These are phyloP conservation scores for Epinephelus awoara DNA, from an alignment of 2,797 vertebrate genomes.

Conservation along the genomic window DNA sequence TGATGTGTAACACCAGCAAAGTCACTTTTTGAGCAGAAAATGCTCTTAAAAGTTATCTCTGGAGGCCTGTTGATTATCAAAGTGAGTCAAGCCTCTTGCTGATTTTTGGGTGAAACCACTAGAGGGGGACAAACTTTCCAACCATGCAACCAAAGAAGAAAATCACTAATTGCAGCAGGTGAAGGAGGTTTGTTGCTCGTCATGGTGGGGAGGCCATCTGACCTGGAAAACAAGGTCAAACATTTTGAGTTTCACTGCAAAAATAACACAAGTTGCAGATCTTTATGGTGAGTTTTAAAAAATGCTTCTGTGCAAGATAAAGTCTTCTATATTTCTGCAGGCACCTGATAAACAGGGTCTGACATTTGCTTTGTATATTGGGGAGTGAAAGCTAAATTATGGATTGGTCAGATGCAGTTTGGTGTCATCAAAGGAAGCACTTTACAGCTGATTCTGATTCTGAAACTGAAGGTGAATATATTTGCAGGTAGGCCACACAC, in stretches of 20 bases:
- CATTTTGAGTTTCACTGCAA: conserved; percentile 1
- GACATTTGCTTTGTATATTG: not conserved
- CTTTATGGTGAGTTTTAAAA: conserved; percentile 49
- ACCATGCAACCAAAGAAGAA: conserved; percentile 40
- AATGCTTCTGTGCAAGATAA: not conserved
- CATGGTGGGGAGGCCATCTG: conserved; percentile 9
- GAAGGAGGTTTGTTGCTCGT: conserved; percentile 33
- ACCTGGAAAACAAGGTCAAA: conserved; percentile 19
- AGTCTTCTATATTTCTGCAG: not conserved
- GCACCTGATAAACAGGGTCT: not conserved
- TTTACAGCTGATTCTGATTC: too few relatives aligned
- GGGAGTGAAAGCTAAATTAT: not conserved
- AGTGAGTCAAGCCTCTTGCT: not conserved
- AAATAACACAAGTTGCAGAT: conserved; percentile 14
- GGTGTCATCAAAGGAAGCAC: conserved; percentile 2
- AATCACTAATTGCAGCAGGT: conserved; percentile 57
- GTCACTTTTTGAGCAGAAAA: not conserved
- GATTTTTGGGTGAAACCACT: conserved; percentile 59
- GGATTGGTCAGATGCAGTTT: not conserved
- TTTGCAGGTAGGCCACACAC: not conserved
- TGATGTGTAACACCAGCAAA: not conserved
- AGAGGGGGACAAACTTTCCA: conserved; percentile 72
- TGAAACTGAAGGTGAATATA: too few relatives aligned
- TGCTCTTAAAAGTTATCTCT: not conserved
- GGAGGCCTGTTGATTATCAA: not conserved